Evolutionary conservation across 1,140 invertebrate species (phyloP).

Genomic region (Penaeus japonicus): DNA sequence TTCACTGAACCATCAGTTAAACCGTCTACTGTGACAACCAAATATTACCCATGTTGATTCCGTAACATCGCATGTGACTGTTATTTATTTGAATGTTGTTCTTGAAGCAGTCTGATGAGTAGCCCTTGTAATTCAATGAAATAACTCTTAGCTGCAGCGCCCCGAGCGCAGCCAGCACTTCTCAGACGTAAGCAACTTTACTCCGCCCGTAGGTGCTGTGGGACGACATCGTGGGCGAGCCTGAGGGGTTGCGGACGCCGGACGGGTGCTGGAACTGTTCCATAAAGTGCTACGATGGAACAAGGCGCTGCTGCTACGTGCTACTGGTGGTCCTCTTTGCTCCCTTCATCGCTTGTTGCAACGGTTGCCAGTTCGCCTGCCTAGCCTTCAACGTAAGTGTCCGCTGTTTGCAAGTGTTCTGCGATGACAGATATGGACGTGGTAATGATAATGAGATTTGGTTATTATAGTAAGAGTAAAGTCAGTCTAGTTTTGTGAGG

Average conservation of each 20-base stretch:
- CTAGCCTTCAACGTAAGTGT: slow-evolving; percentile 74
- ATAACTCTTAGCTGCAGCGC: too few relatives aligned
- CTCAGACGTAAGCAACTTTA: not conserved
- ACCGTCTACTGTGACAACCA: too few relatives aligned
- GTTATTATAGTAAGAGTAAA: not conserved
- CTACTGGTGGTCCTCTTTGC: slow-evolving; percentile 74
- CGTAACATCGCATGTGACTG: too few relatives aligned
- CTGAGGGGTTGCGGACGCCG: slow-evolving; percentile 75
- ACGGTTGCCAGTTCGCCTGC: slow-evolving; percentile 78
- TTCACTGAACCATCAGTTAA: too few relatives aligned
- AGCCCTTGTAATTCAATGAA: too few relatives aligned
- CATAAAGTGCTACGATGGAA: slow-evolving; percentile 73
- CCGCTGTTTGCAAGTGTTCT: not conserved
- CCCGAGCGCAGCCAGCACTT: not conserved
- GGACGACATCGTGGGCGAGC: slow-evolving; percentile 81
- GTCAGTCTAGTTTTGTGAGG: not conserved
- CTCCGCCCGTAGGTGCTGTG: slow-evolving; percentile 72
- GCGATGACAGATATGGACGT: not conserved
- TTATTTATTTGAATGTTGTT: too few relatives aligned
- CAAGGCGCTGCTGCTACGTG: slow-evolving; percentile 76
- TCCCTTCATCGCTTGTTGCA: slow-evolving; percentile 73
- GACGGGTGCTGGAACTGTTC: slow-evolving; percentile 80
- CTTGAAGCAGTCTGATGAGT: too few relatives aligned
- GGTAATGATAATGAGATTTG: not conserved
- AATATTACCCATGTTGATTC: too few relatives aligned